Conservation (phyloP, 2,113 vertebrate species). For the Aythya baeri region DNA sequence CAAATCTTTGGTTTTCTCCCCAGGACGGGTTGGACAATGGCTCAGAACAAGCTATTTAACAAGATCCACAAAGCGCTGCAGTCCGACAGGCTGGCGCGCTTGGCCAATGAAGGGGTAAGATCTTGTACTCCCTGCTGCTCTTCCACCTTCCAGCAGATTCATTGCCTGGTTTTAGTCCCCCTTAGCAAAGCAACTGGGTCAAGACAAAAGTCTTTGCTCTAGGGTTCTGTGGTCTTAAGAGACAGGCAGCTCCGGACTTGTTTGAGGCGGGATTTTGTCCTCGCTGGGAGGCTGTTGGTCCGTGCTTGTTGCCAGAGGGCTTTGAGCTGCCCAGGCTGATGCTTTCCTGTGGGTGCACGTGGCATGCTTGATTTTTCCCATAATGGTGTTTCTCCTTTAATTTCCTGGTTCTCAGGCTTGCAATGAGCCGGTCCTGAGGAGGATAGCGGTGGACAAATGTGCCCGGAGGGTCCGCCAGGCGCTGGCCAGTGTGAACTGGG, state of each 20-base stretch:
- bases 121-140: background rate
- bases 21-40: conserved; percentile 93
- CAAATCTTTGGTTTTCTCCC: background rate
- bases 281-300: accelerated
- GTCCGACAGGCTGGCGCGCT: conserved; percentile 89
- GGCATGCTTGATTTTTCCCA: accelerated
- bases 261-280: accelerated
- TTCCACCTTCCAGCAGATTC: background rate
- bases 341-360: accelerated
- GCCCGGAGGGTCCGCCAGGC: conserved; percentile 93
- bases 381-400: background rate
- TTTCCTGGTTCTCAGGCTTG: conserved; percentile 76
- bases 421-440: conserved; percentile 92
- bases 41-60: conserved; percentile 97
- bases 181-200: accelerated
- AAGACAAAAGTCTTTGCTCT: background rate
- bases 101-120: conserved; percentile 94
- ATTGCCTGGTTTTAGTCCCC: accelerated
- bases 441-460: conserved; percentile 95
- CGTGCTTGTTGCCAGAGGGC: background rate
- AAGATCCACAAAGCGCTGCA: conserved; percentile 96
- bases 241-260: background rate
- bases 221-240: background rate
- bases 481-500: conserved; percentile 93
- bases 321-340: background rate